Evolutionary conservation across 1,140 invertebrate species (phyloP), one percentile per base, ranked within the genome.

Genomic region (Choristoneura fumiferana): DNA sequence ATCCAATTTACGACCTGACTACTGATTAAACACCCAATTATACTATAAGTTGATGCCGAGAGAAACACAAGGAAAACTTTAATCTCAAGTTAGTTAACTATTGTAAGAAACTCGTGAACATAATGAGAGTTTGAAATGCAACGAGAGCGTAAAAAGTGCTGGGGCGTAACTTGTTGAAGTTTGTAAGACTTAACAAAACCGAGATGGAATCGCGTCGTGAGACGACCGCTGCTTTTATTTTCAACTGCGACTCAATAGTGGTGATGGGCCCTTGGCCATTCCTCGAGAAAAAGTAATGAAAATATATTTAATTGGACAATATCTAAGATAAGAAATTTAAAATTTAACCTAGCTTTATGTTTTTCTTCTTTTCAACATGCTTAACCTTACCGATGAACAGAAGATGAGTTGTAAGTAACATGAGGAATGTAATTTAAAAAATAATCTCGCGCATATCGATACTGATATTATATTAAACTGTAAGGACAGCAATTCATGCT

Each of bases 1-100:
- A 74, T 69, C 72, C 67, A 71, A 74, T 74, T 71, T 74, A 64
- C 63, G 66, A 65, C 58, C 60, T 49, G 62, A 68, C 61, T 56
- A 57, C 52, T 49, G 43, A 49, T 49, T 49, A 49, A 29, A 49
- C 18, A 29, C 18, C 22, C 18, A 14, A 12, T 49, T 18, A 49
- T 12, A 49, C 2, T 2, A 29, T 29, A 29, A 29, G 6, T 3
- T 6, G n/a, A n/a, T 3, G 22, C 22, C 6, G 22, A 6, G 22
- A 29, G 6, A 29, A 29, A 29, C 18, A 49, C 40, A 49, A 22
- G n/a, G 22, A 49, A 49, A 49, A n/a, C 18, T 12, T 17, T 0
- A 29, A 22, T 8, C 18, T 49, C 22, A 29, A 49, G 29, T 53
- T 17, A n/a, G 22, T n/a, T 35, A 8, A n/a, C n/a, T n/a, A 33